Evolutionary conservation across 2,888 invertebrate genomes (phyloP).

Genomic region (Calephelis perditalis): DNA sequence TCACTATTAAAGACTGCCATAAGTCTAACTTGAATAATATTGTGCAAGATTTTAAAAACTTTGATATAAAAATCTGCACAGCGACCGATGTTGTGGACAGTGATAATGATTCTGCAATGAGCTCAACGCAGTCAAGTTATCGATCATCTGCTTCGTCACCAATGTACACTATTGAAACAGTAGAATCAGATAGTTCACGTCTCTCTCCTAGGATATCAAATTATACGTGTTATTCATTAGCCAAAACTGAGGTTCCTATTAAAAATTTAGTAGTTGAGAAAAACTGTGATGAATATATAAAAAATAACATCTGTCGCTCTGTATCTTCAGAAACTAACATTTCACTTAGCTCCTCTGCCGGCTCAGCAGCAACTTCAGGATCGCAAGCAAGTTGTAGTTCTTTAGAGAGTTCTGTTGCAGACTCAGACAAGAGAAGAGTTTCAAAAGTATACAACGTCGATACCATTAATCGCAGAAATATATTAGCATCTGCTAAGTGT

Average conservation of each 20-base stretch:
- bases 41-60: slow-evolving; percentile 56
- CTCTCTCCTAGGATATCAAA: slow-evolving; percentile 66
- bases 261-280: slow-evolving; percentile 52
- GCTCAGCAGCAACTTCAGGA: slow-evolving; percentile 85
- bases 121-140: slow-evolving; percentile 88
- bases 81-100: slow-evolving; percentile 81
- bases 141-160: slow-evolving; percentile 88
- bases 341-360: slow-evolving; percentile 82
- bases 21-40: slow-evolving; percentile 48
- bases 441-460: slow-evolving; percentile 89
- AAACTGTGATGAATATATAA: slow-evolving; percentile 63
- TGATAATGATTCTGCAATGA: slow-evolving; percentile 93
- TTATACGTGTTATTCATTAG: slow-evolving; percentile 58
- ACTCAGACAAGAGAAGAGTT: slow-evolving; percentile 82
- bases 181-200: slow-evolving; percentile 76
- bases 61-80: slow-evolving; percentile 68
- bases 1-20: slow-evolving; percentile 44
- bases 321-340: slow-evolving; percentile 86
- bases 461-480: slow-evolving; percentile 91
- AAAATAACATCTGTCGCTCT: slow-evolving; percentile 80
- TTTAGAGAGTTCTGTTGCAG: slow-evolving; percentile 80
- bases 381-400: slow-evolving; percentile 85
- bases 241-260: slow-evolving; percentile 62
- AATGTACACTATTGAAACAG: slow-evolving; percentile 80
- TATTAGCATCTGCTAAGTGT: slow-evolving; percentile 90